phyloP scores from a whole-genome alignment of 1,140 invertebrate genomes.

The Bombus consobrinus region DNA sequence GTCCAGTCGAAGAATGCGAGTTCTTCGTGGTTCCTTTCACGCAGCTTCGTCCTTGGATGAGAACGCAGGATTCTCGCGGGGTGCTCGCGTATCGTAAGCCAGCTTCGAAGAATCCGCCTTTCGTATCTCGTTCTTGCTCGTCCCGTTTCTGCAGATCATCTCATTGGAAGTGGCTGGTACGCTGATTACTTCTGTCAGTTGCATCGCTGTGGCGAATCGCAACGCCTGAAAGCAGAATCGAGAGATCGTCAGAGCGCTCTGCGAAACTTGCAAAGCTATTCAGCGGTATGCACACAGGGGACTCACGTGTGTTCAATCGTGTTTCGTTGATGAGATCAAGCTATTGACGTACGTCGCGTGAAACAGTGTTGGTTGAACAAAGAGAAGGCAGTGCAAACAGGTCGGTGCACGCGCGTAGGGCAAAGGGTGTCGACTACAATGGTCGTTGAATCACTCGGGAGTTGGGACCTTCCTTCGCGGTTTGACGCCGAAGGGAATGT shows the following conservation, averaged over 20 bases:
- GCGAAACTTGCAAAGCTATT: background rate
- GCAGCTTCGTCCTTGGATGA: constrained; percentile 39
- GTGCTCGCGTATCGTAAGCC: background rate
- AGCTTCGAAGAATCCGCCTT: constrained; percentile 1
- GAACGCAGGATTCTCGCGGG: constrained; percentile 52
- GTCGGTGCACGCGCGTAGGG: no score
- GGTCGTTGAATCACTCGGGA: background rate
- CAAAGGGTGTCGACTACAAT: background rate
- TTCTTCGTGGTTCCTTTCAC: background rate
- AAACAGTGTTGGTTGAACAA: background rate
- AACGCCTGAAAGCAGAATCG: constrained; percentile 63
- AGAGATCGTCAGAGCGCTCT: background rate
- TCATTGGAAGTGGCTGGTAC: constrained; percentile 28
- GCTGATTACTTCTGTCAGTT: constrained; percentile 69
- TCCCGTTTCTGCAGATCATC: background rate
- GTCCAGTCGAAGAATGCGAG: background rate
- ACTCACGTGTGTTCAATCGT: background rate
- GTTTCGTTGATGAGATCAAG: background rate
- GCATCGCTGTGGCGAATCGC: constrained; percentile 66
- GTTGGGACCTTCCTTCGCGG: no score
- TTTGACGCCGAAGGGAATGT: background rate
- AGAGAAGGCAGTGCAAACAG: background rate
- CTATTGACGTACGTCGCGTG: background rate
- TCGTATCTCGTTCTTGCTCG: background rate
- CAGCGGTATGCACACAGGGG: no score